Percentiles rank a stretch among this genome's conserved stretches.
phyloP scores from a whole-genome alignment of 2,888 invertebrate genomes.

The Masnerella sp. region DNA sequence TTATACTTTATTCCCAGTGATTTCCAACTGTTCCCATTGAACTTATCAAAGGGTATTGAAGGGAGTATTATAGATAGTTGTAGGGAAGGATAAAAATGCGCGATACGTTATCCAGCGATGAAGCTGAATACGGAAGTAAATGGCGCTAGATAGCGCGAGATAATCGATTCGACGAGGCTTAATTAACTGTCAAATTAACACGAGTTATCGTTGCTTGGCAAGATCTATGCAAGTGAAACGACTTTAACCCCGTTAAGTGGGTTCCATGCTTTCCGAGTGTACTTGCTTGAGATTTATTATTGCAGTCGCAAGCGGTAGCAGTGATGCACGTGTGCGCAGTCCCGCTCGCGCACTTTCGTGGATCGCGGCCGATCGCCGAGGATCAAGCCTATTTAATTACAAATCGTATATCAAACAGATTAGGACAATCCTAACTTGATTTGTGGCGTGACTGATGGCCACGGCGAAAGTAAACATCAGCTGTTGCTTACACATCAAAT shows the following conservation, averaged over 20 bases:
- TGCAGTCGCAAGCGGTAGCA: conserved; percentile 48
- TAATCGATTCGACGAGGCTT: conserved; percentile 67
- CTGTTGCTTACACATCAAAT: too few species aligned
- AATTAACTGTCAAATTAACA: conserved; percentile 70
- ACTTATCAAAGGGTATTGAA: too few species aligned
- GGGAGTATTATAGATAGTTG: too few species aligned
- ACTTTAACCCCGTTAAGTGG: conserved; percentile 63
- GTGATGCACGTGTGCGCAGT: conserved; percentile 7
- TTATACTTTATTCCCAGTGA: too few species aligned
- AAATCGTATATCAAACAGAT: conserved; percentile 27
- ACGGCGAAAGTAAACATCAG: not conserved
- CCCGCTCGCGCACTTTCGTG: conserved; percentile 1
- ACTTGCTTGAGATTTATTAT: conserved; percentile 62
- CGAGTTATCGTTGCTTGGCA: conserved; percentile 64
- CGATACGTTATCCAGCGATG: conserved; percentile 27
- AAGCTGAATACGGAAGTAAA: conserved; percentile 57
- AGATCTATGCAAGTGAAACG: conserved; percentile 60
- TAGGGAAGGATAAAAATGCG: conserved; percentile 29
- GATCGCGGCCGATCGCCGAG: conserved; percentile 6
- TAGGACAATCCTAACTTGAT: conserved; percentile 14
- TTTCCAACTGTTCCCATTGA: too few species aligned
- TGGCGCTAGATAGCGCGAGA: conserved; percentile 51
- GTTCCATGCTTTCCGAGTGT: conserved; percentile 44
- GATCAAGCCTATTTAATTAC: conserved; percentile 47
- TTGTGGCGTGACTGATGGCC: not conserved